phyloP scores from a whole-genome alignment of 2,113 vertebrate species.

The cat (Felis catus) region F.catus_Fca126_mat1.0 CM031414.1:118798501-118799000 shows the following conservation, averaged over 20 bases:
- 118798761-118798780: too few species aligned
- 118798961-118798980: not conserved
- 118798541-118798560: not conserved
- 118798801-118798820: too few species aligned
- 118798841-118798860: too few species aligned
- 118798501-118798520: not conserved
- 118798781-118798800: too few species aligned
- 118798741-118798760: too few species aligned
- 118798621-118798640: not conserved
- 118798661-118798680: not conserved
- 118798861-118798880: not conserved
- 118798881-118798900: not conserved
- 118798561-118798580: not conserved
- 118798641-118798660: not conserved
- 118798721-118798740: conserved; percentile 3
- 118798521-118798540: not conserved
- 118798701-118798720: not conserved
- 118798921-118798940: not conserved
- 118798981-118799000: not conserved
- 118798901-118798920: not conserved
- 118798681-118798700: not conserved
- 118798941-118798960: not conserved
- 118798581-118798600: not conserved
- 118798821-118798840: too few species aligned
- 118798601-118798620: not conserved